Conservation (phyloP, 2,888 invertebrate species). For the Mesorhabditis spiculigera region DNA sequence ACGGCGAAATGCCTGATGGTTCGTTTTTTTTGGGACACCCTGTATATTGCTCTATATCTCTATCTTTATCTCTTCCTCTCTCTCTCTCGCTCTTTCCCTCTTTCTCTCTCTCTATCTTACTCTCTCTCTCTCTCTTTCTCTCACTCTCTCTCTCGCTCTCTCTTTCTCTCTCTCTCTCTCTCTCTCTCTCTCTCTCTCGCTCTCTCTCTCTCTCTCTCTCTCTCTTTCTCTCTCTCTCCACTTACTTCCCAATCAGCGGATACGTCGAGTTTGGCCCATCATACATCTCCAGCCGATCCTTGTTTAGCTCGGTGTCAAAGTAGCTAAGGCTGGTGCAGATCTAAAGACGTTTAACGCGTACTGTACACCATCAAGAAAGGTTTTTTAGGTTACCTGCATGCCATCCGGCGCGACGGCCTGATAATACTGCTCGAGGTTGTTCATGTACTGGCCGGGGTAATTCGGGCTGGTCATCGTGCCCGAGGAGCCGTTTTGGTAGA, state of each 20-base stretch:
- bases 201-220: too few species aligned
- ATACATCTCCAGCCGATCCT: background rate
- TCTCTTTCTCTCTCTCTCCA: too few species aligned
- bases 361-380: background rate
- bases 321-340: background rate
- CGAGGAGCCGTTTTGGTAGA: background rate
- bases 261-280: background rate
- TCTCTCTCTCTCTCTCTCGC: too few species aligned
- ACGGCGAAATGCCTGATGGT: too few species aligned
- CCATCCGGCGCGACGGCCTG: background rate
- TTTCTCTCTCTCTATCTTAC: too few species aligned
- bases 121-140: too few species aligned
- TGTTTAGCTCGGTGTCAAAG: slow-evolving; percentile 1
- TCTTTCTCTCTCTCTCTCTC: too few species aligned
- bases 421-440: background rate
- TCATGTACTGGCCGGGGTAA: background rate
- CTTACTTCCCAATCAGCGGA: background rate
- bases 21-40: too few species aligned
- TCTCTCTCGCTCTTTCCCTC: too few species aligned
- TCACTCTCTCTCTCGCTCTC: too few species aligned
- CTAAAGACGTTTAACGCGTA: background rate
- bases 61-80: too few species aligned
- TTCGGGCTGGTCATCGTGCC: slow-evolving; percentile 5
- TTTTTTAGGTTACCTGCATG: background rate
- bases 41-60: too few species aligned